Conservation (phyloP, 2,113 vertebrate genomes). For the Carlito syrichta region DNA sequence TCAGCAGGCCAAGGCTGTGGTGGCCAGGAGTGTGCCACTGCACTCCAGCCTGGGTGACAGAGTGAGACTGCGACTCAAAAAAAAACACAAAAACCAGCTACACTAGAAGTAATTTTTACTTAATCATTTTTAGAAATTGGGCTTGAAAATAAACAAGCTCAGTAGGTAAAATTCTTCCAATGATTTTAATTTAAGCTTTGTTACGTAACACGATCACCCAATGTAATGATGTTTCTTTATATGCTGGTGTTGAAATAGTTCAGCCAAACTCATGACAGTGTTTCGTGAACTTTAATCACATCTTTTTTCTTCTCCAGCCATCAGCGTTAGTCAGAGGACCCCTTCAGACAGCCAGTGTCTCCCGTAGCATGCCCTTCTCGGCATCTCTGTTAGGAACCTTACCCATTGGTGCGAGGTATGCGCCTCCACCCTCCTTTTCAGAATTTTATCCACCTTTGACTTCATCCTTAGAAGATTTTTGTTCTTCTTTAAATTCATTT, state of each 20-base stretch:
- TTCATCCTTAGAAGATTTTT: slow-evolving; percentile 87
- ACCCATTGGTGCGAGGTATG: slow-evolving; percentile 81
- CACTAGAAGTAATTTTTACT: not conserved
- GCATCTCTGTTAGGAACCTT: slow-evolving; percentile 84
- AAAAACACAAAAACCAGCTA: not conserved
- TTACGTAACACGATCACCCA: not conserved
- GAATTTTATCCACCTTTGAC: slow-evolving; percentile 85
- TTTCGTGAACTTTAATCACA: not conserved
- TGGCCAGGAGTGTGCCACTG: not conserved
- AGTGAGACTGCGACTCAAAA: not conserved
- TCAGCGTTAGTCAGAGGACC: slow-evolving; percentile 78
- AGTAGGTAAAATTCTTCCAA: not conserved
- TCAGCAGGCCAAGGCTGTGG: not conserved
- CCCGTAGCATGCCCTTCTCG: slow-evolving; percentile 84
- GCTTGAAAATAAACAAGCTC: not conserved
- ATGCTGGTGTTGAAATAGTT: not conserved
- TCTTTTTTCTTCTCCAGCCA: slow-evolving; percentile 66
- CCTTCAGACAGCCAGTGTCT: slow-evolving; percentile 83
- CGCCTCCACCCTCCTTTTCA: slow-evolving; percentile 81
- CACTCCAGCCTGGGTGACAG: not conserved
- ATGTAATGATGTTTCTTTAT: not conserved
- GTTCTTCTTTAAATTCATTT: slow-evolving; percentile 89
- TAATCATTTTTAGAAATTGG: not conserved
- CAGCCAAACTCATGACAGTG: not conserved
- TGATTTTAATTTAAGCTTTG: not conserved